Evolutionary conservation across 2,797 vertebrate species (phyloP), one percentile per base, ranked within the genome.

Genomic region (Percopsis omiscomaycus): DNA sequence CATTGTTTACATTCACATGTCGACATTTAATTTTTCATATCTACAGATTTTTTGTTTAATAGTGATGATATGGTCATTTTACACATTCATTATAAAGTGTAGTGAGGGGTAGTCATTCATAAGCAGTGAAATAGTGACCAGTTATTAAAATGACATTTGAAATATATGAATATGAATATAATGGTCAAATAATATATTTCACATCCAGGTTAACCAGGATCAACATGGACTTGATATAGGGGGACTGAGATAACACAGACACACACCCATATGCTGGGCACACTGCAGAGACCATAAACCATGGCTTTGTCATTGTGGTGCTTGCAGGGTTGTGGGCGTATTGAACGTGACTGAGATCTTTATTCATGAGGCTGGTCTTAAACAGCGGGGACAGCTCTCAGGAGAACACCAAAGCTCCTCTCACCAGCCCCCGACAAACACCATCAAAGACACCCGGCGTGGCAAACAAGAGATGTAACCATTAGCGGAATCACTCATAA

Each of bases 281-380:
- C 86, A 85, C 86, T 79, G 88, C 83, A 79, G 85, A 87, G 83
- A 88, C 83, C 86, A 84, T 87, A 91, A 91, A 90, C 68, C 86
- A 87, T 48, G 65, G 80, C 84, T 85, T 82, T 89, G 89, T 89
- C 88, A 89, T 84, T 86, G 86, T 84, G 85, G 78, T 83, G 72
- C 70, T 88, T 90, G 77, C 77, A 66, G 75, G 46, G 63, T 69
- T 82, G 75, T 27, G 69, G 82, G 81, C 81, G 85, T 80, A 81
- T 84, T 46, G 80, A 87, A 89, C 89, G 87, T 89, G 88, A 88
- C 88, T 84, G 76, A 86, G 80, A 86, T 90, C 82, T 89, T 89
- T 89, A 90, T 89, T 89, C 88, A 91, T 90, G 83, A 89, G 85
- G 76, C 77, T 5, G 75, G 55, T 87, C 81, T 85, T 71, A 75